A percentile compares a stretch with the other conserved stretches of the same genome.
Conservation (phyloP, 2,888 invertebrate species). For the Colletes collaris region DNA sequence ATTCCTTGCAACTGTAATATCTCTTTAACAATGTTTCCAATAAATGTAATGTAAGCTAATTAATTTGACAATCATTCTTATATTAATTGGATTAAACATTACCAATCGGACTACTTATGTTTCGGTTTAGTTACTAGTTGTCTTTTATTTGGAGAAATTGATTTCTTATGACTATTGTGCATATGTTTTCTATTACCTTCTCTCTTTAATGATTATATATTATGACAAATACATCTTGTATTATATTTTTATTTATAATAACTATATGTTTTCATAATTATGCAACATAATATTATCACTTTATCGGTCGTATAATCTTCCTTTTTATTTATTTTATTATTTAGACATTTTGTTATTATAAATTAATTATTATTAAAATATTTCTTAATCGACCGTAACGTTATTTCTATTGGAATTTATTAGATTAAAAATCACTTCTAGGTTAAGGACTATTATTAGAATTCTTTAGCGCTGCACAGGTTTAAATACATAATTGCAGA, state of each 20-base stretch:
- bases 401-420: neutral
- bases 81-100: slow-evolving; percentile 3
- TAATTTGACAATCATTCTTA: slow-evolving; percentile 10
- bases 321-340: slow-evolving; percentile 6
- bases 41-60: neutral
- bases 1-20: neutral
- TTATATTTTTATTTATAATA: neutral
- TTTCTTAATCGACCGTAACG: slow-evolving; percentile 13
- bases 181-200: neutral
- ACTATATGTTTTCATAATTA: slow-evolving; percentile 7
- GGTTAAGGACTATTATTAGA: slow-evolving; percentile 38
- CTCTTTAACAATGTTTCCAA: neutral
- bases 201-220: neutral
- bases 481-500: slow-evolving; percentile 25
- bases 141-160: neutral
- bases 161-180: neutral
- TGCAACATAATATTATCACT: neutral
- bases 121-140: neutral
- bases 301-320: neutral
- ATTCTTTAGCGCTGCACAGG: slow-evolving; percentile 3
- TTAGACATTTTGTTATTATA: neutral
- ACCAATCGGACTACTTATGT: neutral
- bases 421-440: neutral
- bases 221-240: neutral
- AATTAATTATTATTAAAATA: neutral